A percentile compares a stretch with the other conserved stretches of the same genome.
Evolutionary conservation across 2,797 vertebrate species (phyloP).

Genomic region (Tachyglossus aculeatus): DNA sequence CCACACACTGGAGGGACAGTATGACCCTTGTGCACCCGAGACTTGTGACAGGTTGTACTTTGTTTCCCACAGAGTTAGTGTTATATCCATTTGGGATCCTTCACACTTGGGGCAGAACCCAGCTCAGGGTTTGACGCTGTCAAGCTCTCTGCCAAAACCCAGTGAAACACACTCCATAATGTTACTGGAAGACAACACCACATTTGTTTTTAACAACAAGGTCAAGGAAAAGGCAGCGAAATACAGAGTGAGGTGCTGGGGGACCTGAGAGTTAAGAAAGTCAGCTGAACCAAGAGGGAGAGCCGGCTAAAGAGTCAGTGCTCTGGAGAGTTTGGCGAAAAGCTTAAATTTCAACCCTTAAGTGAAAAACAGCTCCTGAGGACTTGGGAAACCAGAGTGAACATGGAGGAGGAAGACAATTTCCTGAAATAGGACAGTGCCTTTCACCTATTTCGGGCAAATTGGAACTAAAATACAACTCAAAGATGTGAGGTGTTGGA

Average conservation of each 20-base stretch:
- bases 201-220: slow-evolving; percentile 52
- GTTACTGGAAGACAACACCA: slow-evolving; percentile 53
- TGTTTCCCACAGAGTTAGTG: not conserved
- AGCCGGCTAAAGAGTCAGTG: not conserved
- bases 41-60: slow-evolving; percentile 46
- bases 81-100: not conserved
- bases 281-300: not conserved
- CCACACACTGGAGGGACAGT: slow-evolving; percentile 28
- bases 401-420: too few species aligned
- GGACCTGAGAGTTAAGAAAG: slow-evolving; percentile 11
- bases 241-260: not conserved
- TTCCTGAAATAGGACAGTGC: too few species aligned
- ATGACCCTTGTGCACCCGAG: not conserved
- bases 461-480: too few species aligned
- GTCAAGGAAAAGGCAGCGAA: slow-evolving; percentile 27
- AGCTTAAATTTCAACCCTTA: too few species aligned
- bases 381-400: too few species aligned
- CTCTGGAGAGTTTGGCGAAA: not conserved
- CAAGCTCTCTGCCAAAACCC: slow-evolving; percentile 44
- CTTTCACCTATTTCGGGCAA: too few species aligned
- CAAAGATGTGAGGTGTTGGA: too few species aligned
- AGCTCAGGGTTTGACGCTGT: slow-evolving; percentile 29
- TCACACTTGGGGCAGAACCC: not conserved
- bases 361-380: too few species aligned
- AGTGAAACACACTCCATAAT: slow-evolving; percentile 18